Conservation (phyloP, 2,888 invertebrate species). For the Steinernema scapterisci region DNA sequence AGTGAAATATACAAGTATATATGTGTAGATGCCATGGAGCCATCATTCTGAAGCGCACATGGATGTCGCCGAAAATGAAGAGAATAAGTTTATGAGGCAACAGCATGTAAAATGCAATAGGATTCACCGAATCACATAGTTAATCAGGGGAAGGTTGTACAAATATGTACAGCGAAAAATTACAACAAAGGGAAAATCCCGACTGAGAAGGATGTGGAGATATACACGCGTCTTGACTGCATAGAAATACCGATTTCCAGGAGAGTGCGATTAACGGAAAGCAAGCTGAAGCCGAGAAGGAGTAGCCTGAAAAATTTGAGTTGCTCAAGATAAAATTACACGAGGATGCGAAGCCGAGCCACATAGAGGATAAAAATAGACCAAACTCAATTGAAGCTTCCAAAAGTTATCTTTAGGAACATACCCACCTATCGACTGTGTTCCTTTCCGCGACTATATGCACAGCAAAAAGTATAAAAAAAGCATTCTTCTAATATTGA, state of each 20-base stretch:
- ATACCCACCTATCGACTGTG: too few species aligned
- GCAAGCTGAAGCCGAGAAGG: slow-evolving; percentile 15
- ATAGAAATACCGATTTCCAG: background rate
- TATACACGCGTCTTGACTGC: slow-evolving; percentile 21
- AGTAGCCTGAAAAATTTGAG: background rate
- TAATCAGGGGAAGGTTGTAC: background rate
- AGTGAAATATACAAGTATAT: background rate
- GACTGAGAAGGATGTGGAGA: background rate
- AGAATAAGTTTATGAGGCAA: background rate
- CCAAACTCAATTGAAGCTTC: background rate
- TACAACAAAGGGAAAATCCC: background rate
- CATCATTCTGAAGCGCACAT: background rate
- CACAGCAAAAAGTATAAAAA: too few species aligned
- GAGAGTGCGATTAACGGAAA: background rate
- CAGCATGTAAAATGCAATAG: background rate
- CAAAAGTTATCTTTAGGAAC: background rate
- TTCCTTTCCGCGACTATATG: too few species aligned
- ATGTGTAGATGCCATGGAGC: too few species aligned
- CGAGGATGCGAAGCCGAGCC: background rate
- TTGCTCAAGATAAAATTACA: background rate
- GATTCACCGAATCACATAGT: background rate
- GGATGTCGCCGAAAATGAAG: background rate
- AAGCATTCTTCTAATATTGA: too few species aligned
- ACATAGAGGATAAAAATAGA: background rate
- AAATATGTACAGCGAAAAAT: background rate